Conservation (phyloP, 2,888 invertebrate species). For the Agriopis aurantiaria region DNA sequence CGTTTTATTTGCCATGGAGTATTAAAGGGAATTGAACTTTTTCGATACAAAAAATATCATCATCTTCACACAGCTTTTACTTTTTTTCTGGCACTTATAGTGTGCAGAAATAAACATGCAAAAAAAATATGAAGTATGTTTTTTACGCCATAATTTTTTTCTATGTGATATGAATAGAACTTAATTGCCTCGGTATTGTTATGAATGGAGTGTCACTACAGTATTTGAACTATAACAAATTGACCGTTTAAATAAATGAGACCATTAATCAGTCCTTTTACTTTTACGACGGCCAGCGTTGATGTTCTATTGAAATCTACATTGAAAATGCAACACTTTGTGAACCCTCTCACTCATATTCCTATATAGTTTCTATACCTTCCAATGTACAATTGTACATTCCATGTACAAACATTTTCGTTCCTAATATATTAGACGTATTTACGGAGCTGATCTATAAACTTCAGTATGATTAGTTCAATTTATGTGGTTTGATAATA, state of each 20-base stretch:
- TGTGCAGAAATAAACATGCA: too few species aligned
- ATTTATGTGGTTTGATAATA: conserved; percentile 14
- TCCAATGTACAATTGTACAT: too few species aligned
- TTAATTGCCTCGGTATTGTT: conserved; percentile 1
- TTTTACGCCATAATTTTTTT: not conserved
- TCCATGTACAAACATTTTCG: not conserved
- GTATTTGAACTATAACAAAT: conserved; percentile 39
- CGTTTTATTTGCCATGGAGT: not conserved
- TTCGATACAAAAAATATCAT: not conserved
- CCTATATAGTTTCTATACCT: not conserved
- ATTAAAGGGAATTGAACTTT: not conserved
- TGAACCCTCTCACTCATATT: conserved; percentile 1
- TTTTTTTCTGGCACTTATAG: too few species aligned
- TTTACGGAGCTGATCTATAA: conserved; percentile 32
- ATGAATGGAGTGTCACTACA: conserved; percentile 48
- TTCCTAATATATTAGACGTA: conserved; percentile 13
- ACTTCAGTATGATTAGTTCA: conserved; percentile 15
- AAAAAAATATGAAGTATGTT: too few species aligned
- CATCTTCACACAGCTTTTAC: not conserved
- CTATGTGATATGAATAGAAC: not conserved
- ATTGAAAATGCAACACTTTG: conserved; percentile 10
- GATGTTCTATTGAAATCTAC: conserved; percentile 48
- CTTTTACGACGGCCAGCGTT: conserved; percentile 47
- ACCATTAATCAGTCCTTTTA: conserved; percentile 51
- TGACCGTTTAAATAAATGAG: conserved; percentile 43